phyloP scores from a whole-genome alignment of 64 coral and sea anemone species.

The Acropora tenuis region DNA sequence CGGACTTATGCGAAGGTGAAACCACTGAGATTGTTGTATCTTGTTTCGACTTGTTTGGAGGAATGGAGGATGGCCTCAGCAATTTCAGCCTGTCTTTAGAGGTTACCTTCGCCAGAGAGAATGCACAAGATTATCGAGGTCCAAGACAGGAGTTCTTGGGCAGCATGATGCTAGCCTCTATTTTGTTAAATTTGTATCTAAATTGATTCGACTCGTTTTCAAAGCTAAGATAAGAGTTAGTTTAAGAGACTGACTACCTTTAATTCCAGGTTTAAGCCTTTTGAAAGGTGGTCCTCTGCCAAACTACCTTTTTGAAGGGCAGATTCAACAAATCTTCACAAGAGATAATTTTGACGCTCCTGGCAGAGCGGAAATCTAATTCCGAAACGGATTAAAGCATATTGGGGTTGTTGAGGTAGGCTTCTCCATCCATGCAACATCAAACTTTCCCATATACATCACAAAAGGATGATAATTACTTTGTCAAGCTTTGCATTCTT shows the following conservation, averaged over 20 bases:
- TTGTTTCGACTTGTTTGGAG: slow-evolving; percentile 24
- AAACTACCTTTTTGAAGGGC: neutral
- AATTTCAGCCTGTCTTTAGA: slow-evolving; percentile 43
- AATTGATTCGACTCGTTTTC: neutral
- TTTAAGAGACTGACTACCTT: neutral
- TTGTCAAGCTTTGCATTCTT: neutral
- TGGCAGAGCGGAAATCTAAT: neutral
- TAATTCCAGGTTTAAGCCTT: slow-evolving; percentile 25
- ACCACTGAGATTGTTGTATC: slow-evolving; percentile 50
- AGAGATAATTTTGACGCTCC: neutral
- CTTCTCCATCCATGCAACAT: neutral
- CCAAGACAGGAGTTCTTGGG: slow-evolving; percentile 32
- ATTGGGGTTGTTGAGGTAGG: slow-evolving; percentile 29
- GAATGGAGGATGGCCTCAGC: neutral
- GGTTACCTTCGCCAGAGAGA: slow-evolving; percentile 45
- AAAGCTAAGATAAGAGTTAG: neutral
- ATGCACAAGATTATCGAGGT: slow-evolving; percentile 41
- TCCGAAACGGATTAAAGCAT: slow-evolving; percentile 14
- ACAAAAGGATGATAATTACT: neutral
- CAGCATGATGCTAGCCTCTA: neutral
- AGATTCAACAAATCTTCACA: slow-evolving; percentile 12
- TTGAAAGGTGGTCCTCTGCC: slow-evolving; percentile 39
- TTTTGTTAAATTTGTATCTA: too few species aligned
- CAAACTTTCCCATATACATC: too few species aligned
- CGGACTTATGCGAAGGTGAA: slow-evolving; percentile 31